Conservation (phyloP, 2,113 vertebrate species). For the Conger conger region DNA sequence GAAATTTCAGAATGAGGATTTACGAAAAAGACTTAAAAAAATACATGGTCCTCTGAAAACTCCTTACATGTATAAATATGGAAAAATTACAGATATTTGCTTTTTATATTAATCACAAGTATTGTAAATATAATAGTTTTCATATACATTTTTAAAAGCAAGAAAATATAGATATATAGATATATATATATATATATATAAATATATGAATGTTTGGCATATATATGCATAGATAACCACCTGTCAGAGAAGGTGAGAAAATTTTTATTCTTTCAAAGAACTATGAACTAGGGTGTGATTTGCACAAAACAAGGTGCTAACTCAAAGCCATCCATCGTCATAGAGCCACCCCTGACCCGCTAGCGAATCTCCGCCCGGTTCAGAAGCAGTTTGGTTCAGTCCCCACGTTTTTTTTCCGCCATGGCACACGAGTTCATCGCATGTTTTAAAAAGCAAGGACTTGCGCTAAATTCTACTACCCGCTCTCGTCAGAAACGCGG, state of each 20-base stretch:
- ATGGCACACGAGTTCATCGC: neutral
- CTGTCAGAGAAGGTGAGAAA: constrained; percentile 72
- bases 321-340: constrained; percentile 73
- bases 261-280: constrained; percentile 80
- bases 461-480: neutral
- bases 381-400: neutral
- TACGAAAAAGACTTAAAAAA: constrained; percentile 33
- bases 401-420: neutral
- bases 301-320: constrained; percentile 84
- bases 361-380: constrained; percentile 2
- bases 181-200: constrained; percentile 64
- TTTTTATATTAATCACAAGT: constrained; percentile 72
- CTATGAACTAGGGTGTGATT: constrained; percentile 75
- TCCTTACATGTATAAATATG: constrained; percentile 68
- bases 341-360: constrained; percentile 51
- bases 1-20: constrained; percentile 60
- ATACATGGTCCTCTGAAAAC: constrained; percentile 51
- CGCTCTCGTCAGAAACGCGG: neutral
- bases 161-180: constrained; percentile 36
- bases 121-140: constrained; percentile 81
- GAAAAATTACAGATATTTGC: constrained; percentile 61
- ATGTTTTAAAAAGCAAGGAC: neutral
- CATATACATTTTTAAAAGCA: constrained; percentile 76
- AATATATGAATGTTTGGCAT: constrained; percentile 80
- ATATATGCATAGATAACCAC: constrained; percentile 81